Evolutionary conservation across 2,888 invertebrate genomes (phyloP).

Genomic region (Molanna angustata): DNA sequence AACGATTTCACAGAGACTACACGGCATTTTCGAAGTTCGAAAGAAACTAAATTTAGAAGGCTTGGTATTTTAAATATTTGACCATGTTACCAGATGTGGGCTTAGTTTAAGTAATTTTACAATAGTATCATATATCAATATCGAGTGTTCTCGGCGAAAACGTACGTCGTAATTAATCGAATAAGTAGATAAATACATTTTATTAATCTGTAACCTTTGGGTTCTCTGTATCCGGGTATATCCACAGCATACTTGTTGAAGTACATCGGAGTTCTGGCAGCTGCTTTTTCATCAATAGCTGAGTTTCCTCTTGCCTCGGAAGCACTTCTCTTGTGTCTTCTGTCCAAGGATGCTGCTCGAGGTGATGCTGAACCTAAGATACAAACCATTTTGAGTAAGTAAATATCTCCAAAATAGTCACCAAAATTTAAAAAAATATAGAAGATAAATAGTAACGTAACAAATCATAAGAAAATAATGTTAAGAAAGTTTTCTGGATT

Average conservation of each 20-base stretch:
- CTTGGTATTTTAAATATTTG: too few species aligned
- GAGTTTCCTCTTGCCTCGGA: conserved; percentile 38
- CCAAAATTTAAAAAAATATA: not conserved
- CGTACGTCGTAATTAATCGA: not conserved
- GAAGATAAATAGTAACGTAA: too few species aligned
- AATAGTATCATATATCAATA: too few species aligned
- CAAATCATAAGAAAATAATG: too few species aligned
- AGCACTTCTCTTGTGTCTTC: conserved; percentile 35
- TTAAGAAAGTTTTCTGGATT: too few species aligned
- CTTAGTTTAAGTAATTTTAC: too few species aligned
- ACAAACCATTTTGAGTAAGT: not conserved
- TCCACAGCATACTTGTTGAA: conserved; percentile 70
- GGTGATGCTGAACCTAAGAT: conserved; percentile 17
- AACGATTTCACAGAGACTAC: too few species aligned
- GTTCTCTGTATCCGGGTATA: conserved; percentile 34
- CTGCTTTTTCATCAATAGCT: conserved; percentile 41
- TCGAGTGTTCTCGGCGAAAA: too few species aligned
- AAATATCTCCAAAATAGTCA: not conserved
- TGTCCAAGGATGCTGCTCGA: conserved; percentile 41
- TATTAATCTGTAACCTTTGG: conserved; percentile 9
- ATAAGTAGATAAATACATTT: not conserved
- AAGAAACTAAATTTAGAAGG: too few species aligned
- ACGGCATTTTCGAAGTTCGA: too few species aligned
- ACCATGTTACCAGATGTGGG: too few species aligned
- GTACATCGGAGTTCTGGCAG: conserved; percentile 60